phyloP scores from a whole-genome alignment of 2,888 invertebrate genomes.

The Punctoribates punctum region DNA sequence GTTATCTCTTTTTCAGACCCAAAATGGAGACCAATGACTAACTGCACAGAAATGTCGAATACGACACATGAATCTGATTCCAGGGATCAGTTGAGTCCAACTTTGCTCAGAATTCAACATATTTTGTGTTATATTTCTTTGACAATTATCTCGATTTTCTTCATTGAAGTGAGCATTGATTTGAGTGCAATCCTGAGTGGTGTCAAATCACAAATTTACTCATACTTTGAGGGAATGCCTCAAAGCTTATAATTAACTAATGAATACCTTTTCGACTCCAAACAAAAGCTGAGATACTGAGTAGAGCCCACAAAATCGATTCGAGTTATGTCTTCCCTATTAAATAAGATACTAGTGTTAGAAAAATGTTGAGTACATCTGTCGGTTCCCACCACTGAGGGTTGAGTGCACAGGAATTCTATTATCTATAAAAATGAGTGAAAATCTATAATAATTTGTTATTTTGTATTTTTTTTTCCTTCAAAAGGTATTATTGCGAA shows the following conservation, averaged over 20 bases:
- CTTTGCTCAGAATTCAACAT: conserved; percentile 17
- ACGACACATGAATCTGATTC: background rate
- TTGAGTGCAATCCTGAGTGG: background rate
- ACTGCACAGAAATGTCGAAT: background rate
- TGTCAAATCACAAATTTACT: too few relatives aligned
- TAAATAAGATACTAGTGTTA: too few relatives aligned
- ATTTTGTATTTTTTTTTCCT: background rate
- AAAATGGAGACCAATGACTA: background rate
- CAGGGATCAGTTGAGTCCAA: background rate
- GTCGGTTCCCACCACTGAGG: too few relatives aligned
- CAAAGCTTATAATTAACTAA: too few relatives aligned
- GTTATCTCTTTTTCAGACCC: background rate
- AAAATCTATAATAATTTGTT: too few relatives aligned
- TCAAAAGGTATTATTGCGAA: conserved; percentile 17
- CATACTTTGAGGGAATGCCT: too few relatives aligned
- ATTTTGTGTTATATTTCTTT: background rate
- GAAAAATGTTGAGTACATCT: too few relatives aligned
- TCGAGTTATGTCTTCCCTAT: too few relatives aligned
- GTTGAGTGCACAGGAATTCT: background rate
- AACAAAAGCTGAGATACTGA: too few relatives aligned
- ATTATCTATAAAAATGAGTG: background rate
- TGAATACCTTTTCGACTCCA: too few relatives aligned
- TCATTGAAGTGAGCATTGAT: conserved; percentile 18
- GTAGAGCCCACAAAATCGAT: too few relatives aligned
- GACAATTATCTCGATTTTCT: conserved; percentile 32